Base-by-base conservation (phyloP, 2,113 vertebrate species). In the Climacteris rufus region DNA sequence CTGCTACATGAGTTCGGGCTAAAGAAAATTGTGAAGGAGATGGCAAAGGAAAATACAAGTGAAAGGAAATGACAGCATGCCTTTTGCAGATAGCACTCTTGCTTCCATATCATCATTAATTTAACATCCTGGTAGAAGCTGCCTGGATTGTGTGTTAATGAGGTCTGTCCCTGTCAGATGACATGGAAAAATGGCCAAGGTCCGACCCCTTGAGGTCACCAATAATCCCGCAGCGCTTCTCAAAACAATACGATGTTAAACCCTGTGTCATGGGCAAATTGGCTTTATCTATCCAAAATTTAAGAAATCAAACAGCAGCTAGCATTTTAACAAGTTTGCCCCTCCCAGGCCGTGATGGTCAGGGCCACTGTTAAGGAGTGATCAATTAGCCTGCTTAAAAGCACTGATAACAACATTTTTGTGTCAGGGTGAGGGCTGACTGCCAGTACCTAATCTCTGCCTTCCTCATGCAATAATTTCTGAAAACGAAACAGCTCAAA, bases 301-400 rank as follows among this genome's bases (percentile, higher is more conserved):
- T 49, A 4, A 76, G 74, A 94, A 91, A 92, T 78, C 93, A 93
- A 94, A 90, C 22, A 90, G 83, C 83, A 95, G 76, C 39, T 80
- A 91, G 60, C 44, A 75, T 84, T 96, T 93, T 92, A 88, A 94
- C 91, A 96, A 91, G 90, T 91, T 89, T 92, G 50, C 52, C 76
- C 44, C 86, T 82, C 83, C 83, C 80, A 91, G 86, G 89, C 83
- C 94, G 83, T 64, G 91, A 83, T 49, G 80, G 86, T 82, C 91
- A 91, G 96, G 89, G 83, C 56, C 83, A 68, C 89, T 91, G 72
- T 81, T 94, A 96, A 89, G 86, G 91, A 94, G 60, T 60, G 86
- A 95, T 94, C 93, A 95, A 94, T 96, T 94, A 94, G 93, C 76
- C 77, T 63, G 33, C 83, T 93, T 94, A 84, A 92, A 96, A 95